Base-by-base conservation (phyloP, 2,797 vertebrate species). In the Chelidonichthys spinosus region DNA sequence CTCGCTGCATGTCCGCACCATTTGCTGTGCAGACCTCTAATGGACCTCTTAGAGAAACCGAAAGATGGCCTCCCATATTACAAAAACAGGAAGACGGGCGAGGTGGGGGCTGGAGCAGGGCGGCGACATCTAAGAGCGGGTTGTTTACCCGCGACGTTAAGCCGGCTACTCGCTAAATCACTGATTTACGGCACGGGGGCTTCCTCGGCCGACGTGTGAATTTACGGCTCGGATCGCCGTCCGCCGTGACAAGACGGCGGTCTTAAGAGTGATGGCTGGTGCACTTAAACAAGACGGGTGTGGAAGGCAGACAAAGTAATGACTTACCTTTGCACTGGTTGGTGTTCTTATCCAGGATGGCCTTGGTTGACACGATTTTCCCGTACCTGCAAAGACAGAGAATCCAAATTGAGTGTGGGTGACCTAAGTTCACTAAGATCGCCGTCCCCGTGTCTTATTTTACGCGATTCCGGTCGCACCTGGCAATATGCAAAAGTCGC, bases 321-420 rank as follows among this genome's bases (percentile, higher is more conserved):
- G 36, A 73, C 91, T 81, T 96, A 99, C 97, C 97, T 97, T 99
- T 99, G 95, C 97, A 99, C 86, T 98, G 97, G 95, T 99, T 98
- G 74, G 97, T 99, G 95, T 98, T 99, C 95, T 99, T 99, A 93
- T 99, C 97, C 92, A 99, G 95, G 90, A 99, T 98, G 93, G 97
- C 97, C 95, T 99, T 99, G 89, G 97, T 99, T 86, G 97, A 99
- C 90, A 98, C 96, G 89, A 99, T 98, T 96, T 99, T 99, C 83
- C 97, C 97, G 88, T 97, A 99, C 88, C 97, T 99, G 92, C 40
- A 78, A 94, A 67, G 86, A 79, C 82, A 84, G 13, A 87, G 63
- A 89, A 65, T 81, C 25, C 0, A 4, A 52, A 61, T 78, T 86
- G 49, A 85, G 55, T 36, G 0, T 35, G 58, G 82, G 69, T 49